Conservation (phyloP, 2,888 invertebrate genomes). For the Druceiella hillmani region DNA sequence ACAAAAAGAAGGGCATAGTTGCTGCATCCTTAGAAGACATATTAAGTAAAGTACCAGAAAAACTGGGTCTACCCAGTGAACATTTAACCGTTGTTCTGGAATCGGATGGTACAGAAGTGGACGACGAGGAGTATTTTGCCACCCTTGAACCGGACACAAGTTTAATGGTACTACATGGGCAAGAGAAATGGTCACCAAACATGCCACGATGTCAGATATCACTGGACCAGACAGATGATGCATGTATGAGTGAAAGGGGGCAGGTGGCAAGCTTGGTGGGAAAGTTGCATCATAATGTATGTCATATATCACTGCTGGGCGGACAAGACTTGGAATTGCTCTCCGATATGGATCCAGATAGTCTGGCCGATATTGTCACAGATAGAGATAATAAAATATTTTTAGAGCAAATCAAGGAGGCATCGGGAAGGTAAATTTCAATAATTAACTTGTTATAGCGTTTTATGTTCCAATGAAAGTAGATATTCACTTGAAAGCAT, state of each 20-base stretch:
- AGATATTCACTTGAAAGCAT: too few species aligned
- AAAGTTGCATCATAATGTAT: conserved; percentile 72
- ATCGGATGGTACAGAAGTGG: conserved; percentile 91
- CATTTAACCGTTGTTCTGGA: conserved; percentile 81
- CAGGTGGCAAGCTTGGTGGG: conserved; percentile 72
- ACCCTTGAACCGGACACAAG: conserved; percentile 84
- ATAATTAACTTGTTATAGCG: too few species aligned
- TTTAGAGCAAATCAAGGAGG: conserved; percentile 76
- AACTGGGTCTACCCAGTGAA: conserved; percentile 58
- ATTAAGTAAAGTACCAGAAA: conserved; percentile 67
- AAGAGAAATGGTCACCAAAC: conserved; percentile 69
- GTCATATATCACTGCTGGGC: conserved; percentile 78
- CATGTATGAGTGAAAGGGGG: conserved; percentile 45
- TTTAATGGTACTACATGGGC: conserved; percentile 72
- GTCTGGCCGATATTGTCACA: conserved; percentile 74
- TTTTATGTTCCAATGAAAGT: too few species aligned
- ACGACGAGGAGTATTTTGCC: conserved; percentile 92
- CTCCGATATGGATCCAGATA: conserved; percentile 87
- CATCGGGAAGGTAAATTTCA: conserved; percentile 65
- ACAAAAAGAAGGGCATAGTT: conserved; percentile 77
- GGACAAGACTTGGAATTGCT: conserved; percentile 79
- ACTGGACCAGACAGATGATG: conserved; percentile 55
- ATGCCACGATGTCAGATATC: conserved; percentile 58
- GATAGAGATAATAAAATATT: conserved; percentile 70
- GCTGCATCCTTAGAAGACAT: conserved; percentile 75